A percentile compares a stretch with the other conserved stretches of the same genome.
phyloP scores from a whole-genome alignment of 2,113 vertebrate species.

The Gasterosteus aculeatus region DNA sequence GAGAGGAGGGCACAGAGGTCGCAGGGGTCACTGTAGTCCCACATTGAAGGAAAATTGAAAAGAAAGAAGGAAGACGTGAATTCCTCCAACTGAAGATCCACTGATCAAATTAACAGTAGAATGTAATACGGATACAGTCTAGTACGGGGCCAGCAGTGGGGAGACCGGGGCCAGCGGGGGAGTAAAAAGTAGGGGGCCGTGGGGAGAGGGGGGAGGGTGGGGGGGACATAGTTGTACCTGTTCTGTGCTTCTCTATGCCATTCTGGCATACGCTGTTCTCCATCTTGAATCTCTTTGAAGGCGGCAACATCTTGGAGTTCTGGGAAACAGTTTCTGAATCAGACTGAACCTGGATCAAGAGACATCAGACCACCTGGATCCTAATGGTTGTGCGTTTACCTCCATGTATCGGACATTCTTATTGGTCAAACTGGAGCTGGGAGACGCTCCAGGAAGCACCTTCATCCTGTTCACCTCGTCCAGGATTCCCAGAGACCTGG shows the following conservation, averaged over 20 bases:
- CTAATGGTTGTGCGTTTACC: slow-evolving; percentile 56
- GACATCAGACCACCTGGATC: not conserved
- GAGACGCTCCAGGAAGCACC: slow-evolving; percentile 68
- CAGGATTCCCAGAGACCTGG: slow-evolving; percentile 78
- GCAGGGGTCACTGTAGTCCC: not conserved
- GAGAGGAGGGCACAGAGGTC: not conserved
- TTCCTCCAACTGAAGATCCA: not conserved
- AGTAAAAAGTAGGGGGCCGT: not conserved
- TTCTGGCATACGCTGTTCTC: slow-evolving; percentile 77
- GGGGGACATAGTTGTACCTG: slow-evolving; percentile 29
- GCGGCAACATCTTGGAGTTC: slow-evolving; percentile 83
- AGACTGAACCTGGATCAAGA: not conserved
- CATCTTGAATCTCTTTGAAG: slow-evolving; percentile 86
- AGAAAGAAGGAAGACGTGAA: not conserved
- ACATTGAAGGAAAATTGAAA: not conserved
- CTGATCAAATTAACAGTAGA: not conserved
- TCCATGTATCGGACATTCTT: slow-evolving; percentile 79
- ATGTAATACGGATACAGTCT: not conserved
- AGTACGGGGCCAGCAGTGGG: not conserved
- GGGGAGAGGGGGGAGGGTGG: not conserved
- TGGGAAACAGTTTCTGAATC: slow-evolving; percentile 30
- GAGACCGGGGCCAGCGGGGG: no score
- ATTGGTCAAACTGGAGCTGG: slow-evolving; percentile 50
- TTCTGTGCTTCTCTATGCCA: slow-evolving; percentile 50
- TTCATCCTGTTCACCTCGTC: slow-evolving; percentile 79